phyloP scores from a whole-genome alignment of 1,140 invertebrate species.

The Pinna nobilis region DNA sequence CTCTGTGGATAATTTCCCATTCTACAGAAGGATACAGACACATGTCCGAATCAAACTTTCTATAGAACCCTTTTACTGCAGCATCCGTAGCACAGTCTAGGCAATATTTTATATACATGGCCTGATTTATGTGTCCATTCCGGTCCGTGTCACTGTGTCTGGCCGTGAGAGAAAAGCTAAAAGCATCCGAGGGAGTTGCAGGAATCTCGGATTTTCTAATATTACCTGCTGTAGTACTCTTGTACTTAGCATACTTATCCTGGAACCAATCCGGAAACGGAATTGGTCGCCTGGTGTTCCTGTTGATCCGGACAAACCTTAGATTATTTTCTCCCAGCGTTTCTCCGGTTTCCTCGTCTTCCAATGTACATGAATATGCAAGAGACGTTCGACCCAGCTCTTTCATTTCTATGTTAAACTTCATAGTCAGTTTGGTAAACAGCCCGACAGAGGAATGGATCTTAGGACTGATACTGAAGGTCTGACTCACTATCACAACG shows the following conservation, averaged over 20 bases:
- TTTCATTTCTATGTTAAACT: conserved; percentile 17
- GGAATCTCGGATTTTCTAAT: conserved; percentile 4
- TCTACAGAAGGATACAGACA: conserved; percentile 15
- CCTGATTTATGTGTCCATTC: conserved; percentile 31
- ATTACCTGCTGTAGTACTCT: not conserved
- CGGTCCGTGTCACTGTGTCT: conserved; percentile 23
- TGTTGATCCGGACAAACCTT: conserved; percentile 27
- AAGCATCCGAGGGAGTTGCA: conserved; percentile 8
- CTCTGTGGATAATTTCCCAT: conserved; percentile 9
- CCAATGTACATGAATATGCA: not conserved
- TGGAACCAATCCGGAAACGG: conserved; percentile 32
- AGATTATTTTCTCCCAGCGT: conserved; percentile 19
- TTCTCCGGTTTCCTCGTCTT: conserved; percentile 19
- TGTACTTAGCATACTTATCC: conserved; percentile 6
- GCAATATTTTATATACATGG: conserved; percentile 23
- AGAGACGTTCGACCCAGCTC: conserved; percentile 30
- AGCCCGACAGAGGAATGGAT: conserved; percentile 12
- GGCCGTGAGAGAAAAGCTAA: not conserved
- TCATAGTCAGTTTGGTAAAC: conserved; percentile 2
- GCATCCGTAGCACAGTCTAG: conserved; percentile 28
- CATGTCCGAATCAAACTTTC: conserved; percentile 25
- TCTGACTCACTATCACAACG: conserved; percentile 28
- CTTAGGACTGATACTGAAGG: conserved; percentile 15
- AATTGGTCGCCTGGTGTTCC: conserved; percentile 19
- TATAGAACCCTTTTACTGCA: conserved; percentile 4